Evolutionary conservation across 2,888 invertebrate genomes (phyloP).

Genomic region (Neocrepidodera transversa): DNA sequence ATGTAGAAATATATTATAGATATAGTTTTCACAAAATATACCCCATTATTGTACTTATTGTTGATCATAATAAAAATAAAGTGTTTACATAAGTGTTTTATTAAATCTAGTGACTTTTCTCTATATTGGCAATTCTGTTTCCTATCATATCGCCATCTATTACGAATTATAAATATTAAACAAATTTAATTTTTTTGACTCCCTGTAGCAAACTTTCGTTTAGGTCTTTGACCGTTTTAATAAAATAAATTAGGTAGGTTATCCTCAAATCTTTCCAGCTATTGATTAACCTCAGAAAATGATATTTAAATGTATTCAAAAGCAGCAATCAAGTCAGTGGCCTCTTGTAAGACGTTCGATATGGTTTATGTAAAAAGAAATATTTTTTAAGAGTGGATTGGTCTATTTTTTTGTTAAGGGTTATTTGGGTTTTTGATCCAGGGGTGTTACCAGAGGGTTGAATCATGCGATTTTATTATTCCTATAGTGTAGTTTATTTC

Average conservation of each 20-base stretch:
- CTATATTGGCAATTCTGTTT: no score
- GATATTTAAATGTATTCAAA: conserved; percentile 26
- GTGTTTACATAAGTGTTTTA: conserved; percentile 22
- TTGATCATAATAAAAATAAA: conserved; percentile 35
- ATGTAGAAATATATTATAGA: conserved; percentile 29
- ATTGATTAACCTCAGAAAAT: conserved; percentile 17
- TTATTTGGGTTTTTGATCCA: no score
- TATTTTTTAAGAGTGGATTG: neutral
- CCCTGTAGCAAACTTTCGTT: neutral
- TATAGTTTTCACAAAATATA: conserved; percentile 40
- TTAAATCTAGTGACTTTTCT: no score
- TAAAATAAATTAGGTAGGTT: conserved; percentile 3
- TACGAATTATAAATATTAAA: neutral
- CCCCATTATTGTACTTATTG: conserved; percentile 36
- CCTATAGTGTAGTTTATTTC: no score
- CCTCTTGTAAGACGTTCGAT: conserved; percentile 3
- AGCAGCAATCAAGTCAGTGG: conserved; percentile 7
- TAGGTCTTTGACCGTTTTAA: conserved; percentile 8
- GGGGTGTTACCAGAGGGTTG: no score
- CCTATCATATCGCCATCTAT: no score
- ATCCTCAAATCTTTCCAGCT: conserved; percentile 3
- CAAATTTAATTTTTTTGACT: neutral
- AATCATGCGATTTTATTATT: no score
- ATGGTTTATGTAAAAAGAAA: conserved; percentile 1
- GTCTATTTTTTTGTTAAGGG: no score